Conservation (phyloP, 2,888 invertebrate species). For the Tiphia femorata region DNA sequence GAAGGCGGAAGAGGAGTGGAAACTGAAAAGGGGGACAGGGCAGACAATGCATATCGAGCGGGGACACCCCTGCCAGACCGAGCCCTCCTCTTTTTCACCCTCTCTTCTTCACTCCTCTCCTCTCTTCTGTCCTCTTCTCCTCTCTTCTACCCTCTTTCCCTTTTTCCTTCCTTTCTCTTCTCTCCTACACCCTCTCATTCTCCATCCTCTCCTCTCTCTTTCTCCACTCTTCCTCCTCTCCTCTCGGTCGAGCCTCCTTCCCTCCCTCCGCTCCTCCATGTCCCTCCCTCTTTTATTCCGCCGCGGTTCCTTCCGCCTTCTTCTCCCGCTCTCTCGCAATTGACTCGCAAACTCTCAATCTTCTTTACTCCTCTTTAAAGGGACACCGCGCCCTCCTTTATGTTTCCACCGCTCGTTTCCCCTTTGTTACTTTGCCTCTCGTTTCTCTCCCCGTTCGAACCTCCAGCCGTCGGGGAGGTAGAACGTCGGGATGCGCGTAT, state of each 20-base stretch:
- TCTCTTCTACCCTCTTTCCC: conserved; percentile 1
- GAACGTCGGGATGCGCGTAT: too few species aligned
- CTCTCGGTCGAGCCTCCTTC: background rate
- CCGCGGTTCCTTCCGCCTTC: background rate
- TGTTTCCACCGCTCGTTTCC: background rate
- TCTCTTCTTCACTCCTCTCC: conserved; percentile 4
- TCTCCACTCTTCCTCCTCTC: background rate
- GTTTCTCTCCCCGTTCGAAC: background rate
- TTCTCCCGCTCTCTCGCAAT: background rate
- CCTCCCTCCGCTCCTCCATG: too few species aligned
- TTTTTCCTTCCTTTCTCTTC: background rate
- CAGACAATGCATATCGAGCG: conserved; percentile 49
- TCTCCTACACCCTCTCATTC: conserved; percentile 3
- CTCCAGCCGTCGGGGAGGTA: too few species aligned
- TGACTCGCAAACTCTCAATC: conserved; percentile 12
- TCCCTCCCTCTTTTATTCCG: conserved; percentile 1
- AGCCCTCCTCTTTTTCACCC: background rate
- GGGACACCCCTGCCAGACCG: conserved; percentile 17
- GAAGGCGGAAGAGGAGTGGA: conserved; percentile 14
- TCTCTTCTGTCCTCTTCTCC: conserved; percentile 6
- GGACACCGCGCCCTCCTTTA: background rate
- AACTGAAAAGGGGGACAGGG: conserved; percentile 31
- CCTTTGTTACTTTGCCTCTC: background rate
- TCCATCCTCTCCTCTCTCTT: background rate
- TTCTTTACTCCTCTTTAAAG: conserved; percentile 14